Percentiles rank a stretch among this genome's conserved stretches.
Evolutionary conservation across 2,888 invertebrate species (phyloP).

Genomic region (Elegia similella): DNA sequence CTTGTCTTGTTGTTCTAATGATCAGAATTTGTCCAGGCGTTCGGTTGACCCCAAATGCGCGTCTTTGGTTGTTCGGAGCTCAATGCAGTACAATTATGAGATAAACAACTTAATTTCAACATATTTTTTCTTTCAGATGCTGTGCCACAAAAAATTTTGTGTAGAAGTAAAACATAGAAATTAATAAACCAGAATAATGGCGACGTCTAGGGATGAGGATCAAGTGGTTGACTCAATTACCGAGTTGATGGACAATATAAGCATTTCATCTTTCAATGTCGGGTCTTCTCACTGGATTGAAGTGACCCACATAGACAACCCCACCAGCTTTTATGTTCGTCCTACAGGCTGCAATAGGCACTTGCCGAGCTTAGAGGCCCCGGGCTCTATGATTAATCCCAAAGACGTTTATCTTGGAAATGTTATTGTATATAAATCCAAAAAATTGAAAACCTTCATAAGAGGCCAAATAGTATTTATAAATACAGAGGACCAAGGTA

Average conservation of each 20-base stretch:
- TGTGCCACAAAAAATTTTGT: too few species aligned
- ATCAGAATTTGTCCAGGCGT: too few species aligned
- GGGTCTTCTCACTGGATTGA: constrained; percentile 29
- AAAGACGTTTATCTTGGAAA: constrained; percentile 13
- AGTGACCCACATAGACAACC: constrained; percentile 34
- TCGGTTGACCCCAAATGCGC: too few species aligned
- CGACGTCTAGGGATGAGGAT: not conserved
- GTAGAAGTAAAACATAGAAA: too few species aligned
- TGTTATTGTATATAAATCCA: constrained; percentile 28
- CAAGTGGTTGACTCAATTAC: not conserved
- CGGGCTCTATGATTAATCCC: constrained; percentile 4
- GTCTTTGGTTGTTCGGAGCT: too few species aligned
- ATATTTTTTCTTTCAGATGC: too few species aligned
- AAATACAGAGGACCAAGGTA: constrained; percentile 3
- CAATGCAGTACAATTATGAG: too few species aligned
- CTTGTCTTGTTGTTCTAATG: too few species aligned
- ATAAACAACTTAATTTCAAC: too few species aligned
- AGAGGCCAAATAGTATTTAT: constrained; percentile 28
- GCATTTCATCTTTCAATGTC: constrained; percentile 17
- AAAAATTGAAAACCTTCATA: constrained; percentile 18
- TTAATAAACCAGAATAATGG: not conserved
- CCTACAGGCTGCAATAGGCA: constrained; percentile 26
- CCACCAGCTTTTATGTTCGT: constrained; percentile 35
- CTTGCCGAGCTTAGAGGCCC: constrained; percentile 22
- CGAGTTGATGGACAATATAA: constrained; percentile 10